Percentiles rank a stretch among this genome's conserved stretches.
Conservation (phyloP, 2,113 vertebrate genomes). For the Crocuta crocuta region DNA sequence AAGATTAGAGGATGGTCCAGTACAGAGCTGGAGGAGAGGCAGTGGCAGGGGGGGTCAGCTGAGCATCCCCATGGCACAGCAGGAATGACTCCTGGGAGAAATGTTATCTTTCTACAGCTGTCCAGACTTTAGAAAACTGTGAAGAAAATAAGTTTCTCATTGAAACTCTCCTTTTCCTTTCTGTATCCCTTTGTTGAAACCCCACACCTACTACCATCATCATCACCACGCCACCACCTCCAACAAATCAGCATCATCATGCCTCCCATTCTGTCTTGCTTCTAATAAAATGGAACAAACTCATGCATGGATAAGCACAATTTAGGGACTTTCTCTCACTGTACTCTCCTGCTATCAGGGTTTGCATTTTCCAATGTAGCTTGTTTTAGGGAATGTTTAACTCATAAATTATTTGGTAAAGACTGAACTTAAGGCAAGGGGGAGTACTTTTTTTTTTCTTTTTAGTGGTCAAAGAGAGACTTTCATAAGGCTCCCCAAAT, state of each 20-base stretch:
- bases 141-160: neutral
- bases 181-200: neutral
- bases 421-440: neutral
- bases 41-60: neutral
- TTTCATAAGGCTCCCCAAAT: neutral
- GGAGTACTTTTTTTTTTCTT: neutral
- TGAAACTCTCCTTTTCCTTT: constrained; percentile 5
- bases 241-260: neutral
- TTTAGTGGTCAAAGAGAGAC: neutral
- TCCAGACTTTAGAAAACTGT: neutral
- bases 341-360: neutral
- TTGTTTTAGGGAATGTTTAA: neutral
- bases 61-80: neutral
- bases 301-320: neutral
- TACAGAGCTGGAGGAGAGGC: neutral
- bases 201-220: neutral
- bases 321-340: neutral
- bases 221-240: neutral
- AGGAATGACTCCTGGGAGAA: neutral
- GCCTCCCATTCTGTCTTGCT: neutral
- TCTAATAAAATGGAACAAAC: neutral
- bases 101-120: neutral
- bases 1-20: neutral
- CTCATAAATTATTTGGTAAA: neutral
- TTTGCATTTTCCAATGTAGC: neutral